Conservation (phyloP, 2,113 vertebrate species). For the Oxygymnocypris stewartii region DNA sequence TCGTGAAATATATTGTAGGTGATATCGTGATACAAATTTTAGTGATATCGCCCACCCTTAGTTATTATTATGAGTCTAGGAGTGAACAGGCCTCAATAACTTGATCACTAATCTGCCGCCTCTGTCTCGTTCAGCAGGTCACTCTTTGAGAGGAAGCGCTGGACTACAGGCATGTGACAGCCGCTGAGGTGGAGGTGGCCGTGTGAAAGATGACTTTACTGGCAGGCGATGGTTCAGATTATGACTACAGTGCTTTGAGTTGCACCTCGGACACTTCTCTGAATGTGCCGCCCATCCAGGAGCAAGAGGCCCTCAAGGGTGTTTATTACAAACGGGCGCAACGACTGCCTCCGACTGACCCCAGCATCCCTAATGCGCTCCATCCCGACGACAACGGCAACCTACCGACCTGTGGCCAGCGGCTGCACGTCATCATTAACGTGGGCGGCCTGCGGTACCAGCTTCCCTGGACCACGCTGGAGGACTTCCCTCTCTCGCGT, state of each 20-base stretch:
- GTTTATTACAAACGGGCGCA: conserved; percentile 91
- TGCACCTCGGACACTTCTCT: conserved; percentile 88
- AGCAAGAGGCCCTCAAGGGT: conserved; percentile 84
- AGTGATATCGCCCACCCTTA: too few species aligned
- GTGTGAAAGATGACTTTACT: conserved; percentile 91
- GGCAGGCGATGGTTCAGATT: conserved; percentile 94
- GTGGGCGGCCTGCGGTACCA: conserved; percentile 94
- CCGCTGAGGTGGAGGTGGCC: conserved; percentile 42
- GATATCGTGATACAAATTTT: too few species aligned
- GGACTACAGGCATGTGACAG: conserved; percentile 79
- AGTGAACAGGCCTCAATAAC: not conserved
- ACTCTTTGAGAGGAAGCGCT: conserved; percentile 42
- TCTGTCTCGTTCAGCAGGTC: conserved; percentile 46
- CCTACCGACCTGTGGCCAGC: conserved; percentile 75
- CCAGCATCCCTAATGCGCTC: conserved; percentile 63
- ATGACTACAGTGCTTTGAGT: conserved; percentile 95
- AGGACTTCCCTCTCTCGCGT: conserved; percentile 92
- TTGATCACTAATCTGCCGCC: not conserved
- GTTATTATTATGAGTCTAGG: not conserved
- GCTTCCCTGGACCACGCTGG: conserved; percentile 94
- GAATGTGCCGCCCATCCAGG: conserved; percentile 79
- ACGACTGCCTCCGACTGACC: conserved; percentile 62
- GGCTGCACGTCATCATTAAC: conserved; percentile 90
- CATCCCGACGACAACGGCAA: conserved; percentile 59
- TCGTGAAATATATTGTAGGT: too few species aligned